A percentile compares a stretch with the other conserved stretches of the same genome.
phyloP scores from a whole-genome alignment of 2,113 vertebrate genomes.

The Dicrurus megarhynchus region DNA sequence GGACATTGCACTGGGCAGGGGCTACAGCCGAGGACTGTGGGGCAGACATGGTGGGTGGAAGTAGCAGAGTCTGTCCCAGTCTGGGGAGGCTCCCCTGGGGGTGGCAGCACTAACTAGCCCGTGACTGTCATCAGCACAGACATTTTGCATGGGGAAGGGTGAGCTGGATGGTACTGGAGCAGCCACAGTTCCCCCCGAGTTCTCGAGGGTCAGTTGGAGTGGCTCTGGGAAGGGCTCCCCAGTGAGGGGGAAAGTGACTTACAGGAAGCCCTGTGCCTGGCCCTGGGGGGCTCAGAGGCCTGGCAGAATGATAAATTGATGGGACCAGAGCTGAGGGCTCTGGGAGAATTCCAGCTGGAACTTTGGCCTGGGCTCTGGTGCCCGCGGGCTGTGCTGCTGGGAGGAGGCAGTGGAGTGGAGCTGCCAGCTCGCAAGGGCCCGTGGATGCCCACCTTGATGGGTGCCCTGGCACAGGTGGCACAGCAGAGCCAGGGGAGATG shows the following conservation, averaged over 20 bases:
- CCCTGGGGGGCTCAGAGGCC: background rate
- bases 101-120: background rate
- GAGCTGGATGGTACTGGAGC: background rate
- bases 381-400: fast-evolving
- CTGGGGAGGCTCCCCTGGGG: background rate
- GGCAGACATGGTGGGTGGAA: background rate
- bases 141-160: fast-evolving
- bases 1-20: background rate
- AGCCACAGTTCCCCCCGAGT: fast-evolving
- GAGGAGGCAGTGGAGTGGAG: background rate
- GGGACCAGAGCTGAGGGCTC: background rate
- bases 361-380: background rate
- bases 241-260: fast-evolving
- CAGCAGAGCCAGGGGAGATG: background rate
- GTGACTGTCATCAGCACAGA: background rate
- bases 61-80: background rate
- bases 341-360: background rate
- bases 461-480: background rate
- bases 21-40: background rate
- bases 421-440: fast-evolving
- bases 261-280: fast-evolving
- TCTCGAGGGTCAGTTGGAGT: fast-evolving
- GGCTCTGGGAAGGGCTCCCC: background rate
- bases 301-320: background rate
- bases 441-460: fast-evolving